Percentiles rank a stretch among this genome's conserved stretches.
Conservation (phyloP, 2,113 vertebrate species). For the Syngnathus typhle region DNA sequence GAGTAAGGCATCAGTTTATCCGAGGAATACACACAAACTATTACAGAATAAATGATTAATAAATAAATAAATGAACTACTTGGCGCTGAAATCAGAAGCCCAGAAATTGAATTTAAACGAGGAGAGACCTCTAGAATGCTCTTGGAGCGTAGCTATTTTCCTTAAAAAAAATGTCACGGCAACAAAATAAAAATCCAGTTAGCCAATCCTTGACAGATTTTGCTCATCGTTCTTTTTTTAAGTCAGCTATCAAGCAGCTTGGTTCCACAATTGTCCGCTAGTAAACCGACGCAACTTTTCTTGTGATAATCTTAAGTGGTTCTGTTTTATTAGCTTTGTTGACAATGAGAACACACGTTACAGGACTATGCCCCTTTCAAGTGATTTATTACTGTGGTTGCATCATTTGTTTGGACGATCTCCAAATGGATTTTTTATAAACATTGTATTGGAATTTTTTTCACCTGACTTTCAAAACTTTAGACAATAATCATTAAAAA, state of each 20-base stretch:
- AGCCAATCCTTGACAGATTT: neutral
- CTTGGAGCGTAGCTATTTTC: slow-evolving; percentile 18
- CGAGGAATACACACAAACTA: slow-evolving; percentile 4
- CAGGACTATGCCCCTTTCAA: neutral
- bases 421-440: neutral
- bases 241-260: neutral
- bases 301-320: neutral
- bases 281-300: neutral
- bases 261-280: neutral
- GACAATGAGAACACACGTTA: neutral
- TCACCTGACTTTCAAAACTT: neutral
- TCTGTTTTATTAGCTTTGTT: neutral
- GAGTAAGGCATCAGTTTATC: slow-evolving; percentile 7
- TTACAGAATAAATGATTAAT: neutral
- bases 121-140: neutral
- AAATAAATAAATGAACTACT: slow-evolving; percentile 24
- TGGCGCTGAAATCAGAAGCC: neutral
- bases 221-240: neutral
- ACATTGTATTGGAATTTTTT: neutral
- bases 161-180: slow-evolving; percentile 38
- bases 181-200: slow-evolving; percentile 25
- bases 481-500: no score
- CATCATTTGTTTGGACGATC: neutral
- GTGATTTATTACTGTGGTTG: neutral
- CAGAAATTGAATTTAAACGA: slow-evolving; percentile 22